These are phyloP conservation scores for Psittacara wagleri DNA, from an alignment of 2,113 vertebrate species.

Conservation along the genomic window DNA sequence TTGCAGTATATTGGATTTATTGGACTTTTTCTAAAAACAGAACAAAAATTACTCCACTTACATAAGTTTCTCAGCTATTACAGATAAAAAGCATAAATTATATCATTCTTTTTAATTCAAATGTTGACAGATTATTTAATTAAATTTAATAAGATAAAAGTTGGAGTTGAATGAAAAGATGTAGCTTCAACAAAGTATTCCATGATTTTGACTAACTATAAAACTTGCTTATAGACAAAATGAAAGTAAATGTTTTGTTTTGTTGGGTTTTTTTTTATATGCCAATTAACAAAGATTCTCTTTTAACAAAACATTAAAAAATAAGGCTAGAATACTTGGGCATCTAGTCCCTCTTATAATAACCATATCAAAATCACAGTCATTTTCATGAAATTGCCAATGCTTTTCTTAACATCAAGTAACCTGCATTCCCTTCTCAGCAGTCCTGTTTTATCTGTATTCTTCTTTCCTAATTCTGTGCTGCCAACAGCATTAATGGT, in stretches of 20 bases:
- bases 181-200: neutral
- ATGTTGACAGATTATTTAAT: neutral
- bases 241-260: neutral
- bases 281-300: neutral
- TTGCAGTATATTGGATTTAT: neutral
- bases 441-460: neutral
- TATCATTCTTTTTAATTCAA: neutral
- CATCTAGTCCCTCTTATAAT: neutral
- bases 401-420: neutral
- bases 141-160: neutral
- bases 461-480: neutral
- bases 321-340: neutral
- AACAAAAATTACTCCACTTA: neutral
- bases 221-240: neutral
- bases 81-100: neutral
- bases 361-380: neutral
- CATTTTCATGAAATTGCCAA: neutral
- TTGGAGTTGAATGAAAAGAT: neutral
- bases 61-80: neutral
- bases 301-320: neutral
- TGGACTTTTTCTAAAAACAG: neutral
- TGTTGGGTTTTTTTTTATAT: neutral
- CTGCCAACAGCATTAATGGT: neutral
- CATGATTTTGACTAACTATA: neutral
- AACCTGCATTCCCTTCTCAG: neutral